Conservation (phyloP, 2,797 vertebrate genomes). For the Malurus splendens region DNA sequence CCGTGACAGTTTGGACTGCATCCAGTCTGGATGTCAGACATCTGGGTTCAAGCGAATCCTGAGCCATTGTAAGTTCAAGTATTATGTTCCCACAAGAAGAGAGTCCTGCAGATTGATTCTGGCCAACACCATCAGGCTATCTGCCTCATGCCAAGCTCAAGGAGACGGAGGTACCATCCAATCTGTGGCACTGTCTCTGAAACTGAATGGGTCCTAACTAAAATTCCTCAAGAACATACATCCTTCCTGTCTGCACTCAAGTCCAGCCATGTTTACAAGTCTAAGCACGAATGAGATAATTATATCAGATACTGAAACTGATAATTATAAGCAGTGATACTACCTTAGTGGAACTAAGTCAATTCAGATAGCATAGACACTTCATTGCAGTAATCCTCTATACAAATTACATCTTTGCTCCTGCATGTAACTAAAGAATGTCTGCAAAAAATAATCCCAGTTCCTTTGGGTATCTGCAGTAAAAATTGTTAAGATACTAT, state of each 20-base stretch:
- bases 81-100: neutral
- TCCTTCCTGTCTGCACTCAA: neutral
- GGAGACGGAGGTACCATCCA: neutral
- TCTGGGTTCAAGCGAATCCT: neutral
- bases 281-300: neutral
- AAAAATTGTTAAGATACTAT: neutral
- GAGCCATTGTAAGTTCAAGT: neutral
- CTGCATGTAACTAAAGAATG: neutral
- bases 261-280: neutral
- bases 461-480: neutral
- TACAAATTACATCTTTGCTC: neutral
- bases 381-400: neutral
- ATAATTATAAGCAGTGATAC: neutral
- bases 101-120: neutral
- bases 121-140: neutral
- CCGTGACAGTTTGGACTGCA: neutral
- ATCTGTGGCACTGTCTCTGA: neutral
- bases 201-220: neutral
- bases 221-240: neutral
- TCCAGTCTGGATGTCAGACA: constrained; percentile 26
- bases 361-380: neutral
- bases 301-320: neutral
- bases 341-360: neutral
- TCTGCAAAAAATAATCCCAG: neutral
- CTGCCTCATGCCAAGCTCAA: neutral